These are phyloP conservation scores for Orthonyx spaldingii DNA, from an alignment of 2,113 vertebrate species.

Conservation along the genomic window DNA sequence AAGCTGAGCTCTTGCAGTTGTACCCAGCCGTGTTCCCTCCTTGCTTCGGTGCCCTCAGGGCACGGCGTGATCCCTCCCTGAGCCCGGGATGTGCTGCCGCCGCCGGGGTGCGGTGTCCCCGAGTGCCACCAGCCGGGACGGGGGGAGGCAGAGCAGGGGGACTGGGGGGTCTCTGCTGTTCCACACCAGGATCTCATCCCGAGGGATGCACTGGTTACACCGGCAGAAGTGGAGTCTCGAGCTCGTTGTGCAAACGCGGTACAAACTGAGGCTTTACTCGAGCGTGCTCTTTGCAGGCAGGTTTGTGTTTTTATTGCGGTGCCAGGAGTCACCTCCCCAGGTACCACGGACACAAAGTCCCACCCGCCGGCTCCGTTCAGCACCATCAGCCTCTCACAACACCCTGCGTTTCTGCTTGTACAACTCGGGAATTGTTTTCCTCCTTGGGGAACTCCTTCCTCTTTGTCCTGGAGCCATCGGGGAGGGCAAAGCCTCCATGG, in stretches of 20 bases:
- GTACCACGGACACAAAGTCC: neutral
- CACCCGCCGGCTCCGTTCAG: neutral
- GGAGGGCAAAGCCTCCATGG: neutral
- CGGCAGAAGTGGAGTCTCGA: neutral
- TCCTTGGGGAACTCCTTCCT: neutral
- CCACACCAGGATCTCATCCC: neutral
- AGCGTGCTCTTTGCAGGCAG: neutral
- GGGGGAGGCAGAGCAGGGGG: neutral
- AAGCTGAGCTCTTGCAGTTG: neutral
- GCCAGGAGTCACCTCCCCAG: slow-evolving; percentile 4
- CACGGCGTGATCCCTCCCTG: accelerated
- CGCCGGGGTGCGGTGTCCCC: neutral
- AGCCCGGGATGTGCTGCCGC: neutral
- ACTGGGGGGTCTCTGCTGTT: neutral
- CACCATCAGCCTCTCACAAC: neutral
- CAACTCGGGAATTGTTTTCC: neutral
- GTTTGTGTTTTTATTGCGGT: neutral
- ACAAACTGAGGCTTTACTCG: neutral
- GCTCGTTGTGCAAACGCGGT: neutral
- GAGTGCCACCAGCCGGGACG: neutral
- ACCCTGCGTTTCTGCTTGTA: neutral
- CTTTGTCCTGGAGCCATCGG: neutral
- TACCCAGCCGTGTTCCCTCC: neutral
- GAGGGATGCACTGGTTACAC: neutral
- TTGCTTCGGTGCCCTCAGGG: neutral